Evolutionary conservation across 2,113 vertebrate genomes (phyloP), one percentile per base, ranked within the genome.

Genomic region (Trochalopteron elliotii): DNA sequence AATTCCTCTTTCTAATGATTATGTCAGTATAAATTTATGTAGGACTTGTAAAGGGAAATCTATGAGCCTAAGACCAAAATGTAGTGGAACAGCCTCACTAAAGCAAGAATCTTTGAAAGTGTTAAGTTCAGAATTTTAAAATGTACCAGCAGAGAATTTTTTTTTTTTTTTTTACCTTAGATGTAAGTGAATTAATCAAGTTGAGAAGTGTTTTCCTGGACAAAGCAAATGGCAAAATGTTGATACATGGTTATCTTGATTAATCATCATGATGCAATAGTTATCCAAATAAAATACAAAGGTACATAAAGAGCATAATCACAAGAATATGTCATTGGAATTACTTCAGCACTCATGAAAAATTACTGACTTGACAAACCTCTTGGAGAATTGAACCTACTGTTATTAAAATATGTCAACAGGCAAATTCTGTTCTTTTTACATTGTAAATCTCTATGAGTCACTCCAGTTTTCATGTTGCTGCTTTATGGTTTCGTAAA

Each of bases 11-110:
- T 92, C 15, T 21, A 6, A 12, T 55, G 10, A 60, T 12, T 57
- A 7, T 2, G 1, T 5, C 0, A 0, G 12, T 61, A 61, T 31
- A 35, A 74, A 77, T 70, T 56, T 75, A 1, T 55, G 17, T 18
- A 45, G 18, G 7, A 50, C 39, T 72, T 2, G 0, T 31, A 55
- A 39, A 56, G 11, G 5, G 69, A 89, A 83, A 55, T 1, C 17
- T 78, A 9, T 5, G 27, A 75, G 3, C 35, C 17, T 63, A 24
- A 79, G 19, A 70, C 8, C 7, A 57, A 86, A 82, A 57, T 44
- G 10, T 4, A 37, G 10, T 40, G 39, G 10, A 61, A 52, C 47
- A 72, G 9, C 10, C 11, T 84, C 23, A 60, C 10, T 49, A 25
- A 28, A 84, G 9, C 17, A 59, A 71, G 28, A 78, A 44, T 59